Base-by-base conservation (phyloP, 2,797 vertebrate species). In the Leptodactylus fallax region DNA sequence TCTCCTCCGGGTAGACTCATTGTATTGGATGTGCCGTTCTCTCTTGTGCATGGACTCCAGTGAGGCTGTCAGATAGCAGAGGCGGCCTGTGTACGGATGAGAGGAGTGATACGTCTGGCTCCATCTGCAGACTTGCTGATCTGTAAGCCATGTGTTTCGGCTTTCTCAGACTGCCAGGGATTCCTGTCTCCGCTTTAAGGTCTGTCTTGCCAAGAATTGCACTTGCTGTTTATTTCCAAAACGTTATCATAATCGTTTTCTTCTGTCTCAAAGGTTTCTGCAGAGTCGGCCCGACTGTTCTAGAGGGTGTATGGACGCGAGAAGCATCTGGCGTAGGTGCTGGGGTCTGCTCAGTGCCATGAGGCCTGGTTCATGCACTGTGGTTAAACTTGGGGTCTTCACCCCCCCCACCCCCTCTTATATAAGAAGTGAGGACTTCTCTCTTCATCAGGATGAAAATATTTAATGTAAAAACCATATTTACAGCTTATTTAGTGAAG, bases 141-240 rank as follows among this genome's bases (percentile, higher is more conserved):
- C 25, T 83, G 53, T 47, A n/a, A 74, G 67, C 82, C 85, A 65
- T 81, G 72, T 80, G 77, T 86, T 47, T 72, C 78, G 27, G 77
- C 74, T 78, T 85, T 78, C 84, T 65, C 47, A 1, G 51, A 36
- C 72, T 85, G 84, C 74, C 83, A 85, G 72, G n/a, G 36, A 51
- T 85, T 77, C 71, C 83, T 60, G 55, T 74, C 82, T 76, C 82
- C 4, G 49, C 69, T 63, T 80, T 60, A 76, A 77, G 12, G 7
- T 11, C 19, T 25, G 27, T 63, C 45, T 77, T 85, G 83, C 83
- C 83, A 85, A 85, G 83, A 76, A 49, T 76, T 85, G 83, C 83
- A 85, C 71, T 85, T 77, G 56, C 36, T 85, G 56, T 63, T 77
- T 85, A 76, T 85, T 85, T 76, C 49, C 23, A 65, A 25, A 79